Evolutionary conservation across 2,797 vertebrate species (phyloP).

Genomic region (Triplophysa bombifrons): DNA sequence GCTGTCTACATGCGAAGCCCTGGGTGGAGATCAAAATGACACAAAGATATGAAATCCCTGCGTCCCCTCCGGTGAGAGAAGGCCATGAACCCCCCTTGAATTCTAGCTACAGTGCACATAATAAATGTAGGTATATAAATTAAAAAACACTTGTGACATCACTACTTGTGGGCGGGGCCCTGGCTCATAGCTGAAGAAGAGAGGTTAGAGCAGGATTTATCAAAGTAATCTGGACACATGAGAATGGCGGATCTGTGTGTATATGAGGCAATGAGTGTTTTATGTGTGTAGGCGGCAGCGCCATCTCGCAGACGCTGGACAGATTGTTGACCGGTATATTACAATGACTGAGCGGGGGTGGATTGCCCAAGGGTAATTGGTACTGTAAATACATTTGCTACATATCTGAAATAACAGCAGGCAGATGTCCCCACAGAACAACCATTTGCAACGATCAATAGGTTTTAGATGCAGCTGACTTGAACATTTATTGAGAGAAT

Average conservation of each 20-base stretch:
- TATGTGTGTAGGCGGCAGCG: conserved; percentile 66
- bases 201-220: background rate
- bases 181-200: background rate
- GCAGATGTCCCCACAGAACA: conserved; percentile 57
- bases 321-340: conserved; percentile 71
- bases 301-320: conserved; percentile 62
- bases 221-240: conserved; percentile 49
- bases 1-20: background rate
- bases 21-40: background rate
- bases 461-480: conserved; percentile 58
- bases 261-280: conserved; percentile 61
- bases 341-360: conserved; percentile 61
- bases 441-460: conserved; percentile 56
- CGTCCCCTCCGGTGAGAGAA: too few relatives aligned
- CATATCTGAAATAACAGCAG: conserved; percentile 63
- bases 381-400: conserved; percentile 73
- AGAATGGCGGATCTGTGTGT: conserved; percentile 53
- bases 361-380: conserved; percentile 67
- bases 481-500: conserved; percentile 62
- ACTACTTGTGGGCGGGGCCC: background rate
- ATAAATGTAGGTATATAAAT: background rate
- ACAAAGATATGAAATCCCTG: background rate
- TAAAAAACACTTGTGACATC: background rate
- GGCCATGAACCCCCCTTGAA: background rate
- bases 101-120: too few relatives aligned